These are phyloP conservation scores for Masnerella sp. DNA, from an alignment of 2,888 invertebrate species.

Conservation along the genomic window DNA sequence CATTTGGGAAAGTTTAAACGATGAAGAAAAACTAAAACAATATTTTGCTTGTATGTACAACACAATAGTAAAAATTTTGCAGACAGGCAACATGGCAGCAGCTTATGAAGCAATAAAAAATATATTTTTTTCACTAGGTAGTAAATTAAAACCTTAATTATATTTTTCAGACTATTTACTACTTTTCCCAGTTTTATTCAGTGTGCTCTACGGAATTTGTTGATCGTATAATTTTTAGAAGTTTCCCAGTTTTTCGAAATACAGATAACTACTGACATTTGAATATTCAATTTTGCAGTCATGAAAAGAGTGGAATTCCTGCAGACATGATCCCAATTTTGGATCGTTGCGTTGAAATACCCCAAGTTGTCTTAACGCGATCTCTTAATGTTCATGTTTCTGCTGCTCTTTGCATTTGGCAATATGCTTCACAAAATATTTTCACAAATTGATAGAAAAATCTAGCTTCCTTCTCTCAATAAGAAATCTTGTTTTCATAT, in stretches of 20 bases:
- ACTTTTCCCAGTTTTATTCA: conserved; percentile 80
- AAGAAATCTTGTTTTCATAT: too few relatives aligned
- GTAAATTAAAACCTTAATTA: too few relatives aligned
- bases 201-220: conserved; percentile 79
- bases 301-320: conserved; percentile 95
- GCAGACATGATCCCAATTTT: conserved; percentile 89
- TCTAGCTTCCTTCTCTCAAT: too few relatives aligned
- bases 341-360: conserved; percentile 94
- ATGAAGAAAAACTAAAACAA: not conserved
- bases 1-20: conserved; percentile 60
- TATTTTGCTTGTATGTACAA: conserved; percentile 75
- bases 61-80: conserved; percentile 79
- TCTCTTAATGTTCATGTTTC: conserved; percentile 96
- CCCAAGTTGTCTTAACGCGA: conserved; percentile 91
- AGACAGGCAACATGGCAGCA: conserved; percentile 80
- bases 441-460: too few relatives aligned
- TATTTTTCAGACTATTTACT: conserved; percentile 56
- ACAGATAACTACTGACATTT: too few relatives aligned
- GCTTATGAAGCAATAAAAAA: conserved; percentile 78
- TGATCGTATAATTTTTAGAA: conserved; percentile 10
- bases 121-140: too few relatives aligned
- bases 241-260: not conserved
- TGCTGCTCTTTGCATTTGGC: conserved; percentile 95
- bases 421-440: conserved; percentile 87
- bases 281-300: conserved; percentile 81